These are phyloP conservation scores for Myathropa florea DNA, from an alignment of 2,888 invertebrate genomes.

Conservation along the genomic window DNA sequence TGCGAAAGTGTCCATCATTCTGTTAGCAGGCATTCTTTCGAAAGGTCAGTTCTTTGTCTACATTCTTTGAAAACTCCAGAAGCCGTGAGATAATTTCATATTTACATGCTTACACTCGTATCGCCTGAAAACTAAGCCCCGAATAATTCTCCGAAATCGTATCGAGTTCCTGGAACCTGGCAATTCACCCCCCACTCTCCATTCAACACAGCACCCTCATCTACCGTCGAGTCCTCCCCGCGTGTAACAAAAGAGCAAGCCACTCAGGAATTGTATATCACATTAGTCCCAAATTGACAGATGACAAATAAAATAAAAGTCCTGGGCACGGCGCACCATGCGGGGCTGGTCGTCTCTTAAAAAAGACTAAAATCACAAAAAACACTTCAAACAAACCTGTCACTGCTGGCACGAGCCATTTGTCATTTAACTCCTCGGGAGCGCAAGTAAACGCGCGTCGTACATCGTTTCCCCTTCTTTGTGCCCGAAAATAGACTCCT, in stretches of 20 bases:
- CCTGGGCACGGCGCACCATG: conserved; percentile 26
- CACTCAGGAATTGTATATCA: conserved; percentile 53
- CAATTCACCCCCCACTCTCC: neutral
- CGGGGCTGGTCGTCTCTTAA: conserved; percentile 24
- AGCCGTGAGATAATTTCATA: too few relatives aligned
- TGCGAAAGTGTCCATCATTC: too few relatives aligned
- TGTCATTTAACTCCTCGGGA: conserved; percentile 57
- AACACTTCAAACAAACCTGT: conserved; percentile 62
- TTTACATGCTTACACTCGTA: neutral
- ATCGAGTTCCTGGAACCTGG: neutral
- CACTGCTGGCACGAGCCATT: conserved; percentile 67
- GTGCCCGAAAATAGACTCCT: conserved; percentile 43
- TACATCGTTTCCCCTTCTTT: conserved; percentile 10
- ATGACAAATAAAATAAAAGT: conserved; percentile 66
- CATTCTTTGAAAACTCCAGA: too few relatives aligned
- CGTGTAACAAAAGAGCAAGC: conserved; percentile 7
- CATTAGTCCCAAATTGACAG: conserved; percentile 63
- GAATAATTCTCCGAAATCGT: neutral
- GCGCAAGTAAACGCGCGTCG: neutral
- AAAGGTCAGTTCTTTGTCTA: too few relatives aligned
- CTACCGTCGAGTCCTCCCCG: neutral
- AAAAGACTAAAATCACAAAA: conserved; percentile 18
- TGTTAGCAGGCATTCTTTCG: too few relatives aligned
- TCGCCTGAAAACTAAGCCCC: neutral
- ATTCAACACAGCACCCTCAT: neutral